These are phyloP conservation scores for Lasioglossum calceatum DNA, from an alignment of 2,888 invertebrate species.

Conservation along the genomic window DNA sequence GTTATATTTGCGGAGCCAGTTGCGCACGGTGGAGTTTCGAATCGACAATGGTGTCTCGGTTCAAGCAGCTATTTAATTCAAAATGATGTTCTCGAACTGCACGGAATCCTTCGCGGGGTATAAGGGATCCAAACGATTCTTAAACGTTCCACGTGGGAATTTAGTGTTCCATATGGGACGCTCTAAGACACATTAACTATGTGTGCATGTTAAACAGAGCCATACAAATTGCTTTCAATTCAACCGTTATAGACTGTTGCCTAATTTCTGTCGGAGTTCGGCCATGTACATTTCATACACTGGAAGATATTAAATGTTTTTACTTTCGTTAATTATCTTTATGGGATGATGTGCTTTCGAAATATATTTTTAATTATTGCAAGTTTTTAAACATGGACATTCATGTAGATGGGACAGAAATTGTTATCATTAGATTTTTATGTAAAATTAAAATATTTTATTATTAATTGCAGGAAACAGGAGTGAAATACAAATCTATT, in stretches of 20 bases:
- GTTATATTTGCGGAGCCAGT: conserved; percentile 57
- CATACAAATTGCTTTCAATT: not conserved
- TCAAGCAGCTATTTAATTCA: conserved; percentile 61
- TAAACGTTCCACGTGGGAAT: conserved; percentile 1
- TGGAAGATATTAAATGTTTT: not conserved
- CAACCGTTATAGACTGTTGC: not conserved
- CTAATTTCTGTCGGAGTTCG: not conserved
- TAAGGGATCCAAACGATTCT: conserved; percentile 8
- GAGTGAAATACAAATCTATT: not conserved
- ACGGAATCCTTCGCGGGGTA: not conserved
- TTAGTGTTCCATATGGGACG: not conserved
- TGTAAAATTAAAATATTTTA: not conserved
- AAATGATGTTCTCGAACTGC: conserved; percentile 24
- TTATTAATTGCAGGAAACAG: not conserved
- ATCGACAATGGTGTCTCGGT: conserved; percentile 57
- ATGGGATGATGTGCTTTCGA: not conserved
- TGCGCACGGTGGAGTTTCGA: conserved; percentile 39
- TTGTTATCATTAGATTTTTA: not conserved
- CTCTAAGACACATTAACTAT: conserved; percentile 1
- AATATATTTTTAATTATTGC: not conserved
- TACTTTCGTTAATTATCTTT: not conserved
- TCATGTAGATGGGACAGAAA: not conserved
- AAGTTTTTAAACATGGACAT: not conserved
- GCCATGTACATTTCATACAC: not conserved
- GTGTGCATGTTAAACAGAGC: not conserved